Base-by-base conservation (phyloP, 2,888 invertebrate genomes). In the Carabus problematicus region DNA sequence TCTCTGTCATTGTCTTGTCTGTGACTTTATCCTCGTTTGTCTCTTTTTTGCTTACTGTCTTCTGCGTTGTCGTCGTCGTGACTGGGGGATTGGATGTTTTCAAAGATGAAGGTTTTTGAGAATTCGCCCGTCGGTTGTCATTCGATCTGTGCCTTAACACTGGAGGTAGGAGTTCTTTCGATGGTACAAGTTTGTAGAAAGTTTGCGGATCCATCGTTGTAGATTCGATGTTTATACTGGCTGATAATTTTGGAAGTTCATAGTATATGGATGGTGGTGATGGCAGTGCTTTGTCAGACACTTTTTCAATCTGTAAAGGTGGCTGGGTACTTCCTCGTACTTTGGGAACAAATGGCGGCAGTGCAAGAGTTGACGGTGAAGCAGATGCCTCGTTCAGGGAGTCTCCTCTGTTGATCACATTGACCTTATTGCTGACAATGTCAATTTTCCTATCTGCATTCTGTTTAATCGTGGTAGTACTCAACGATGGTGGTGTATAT, bases 141-240 rank as follows among this genome's bases (percentile, higher is more conserved):
- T 81, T 82, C 12, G 86, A 84, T 0, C 77, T 77, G 72, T 86
- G 85, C 0, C 16, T 3, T 11, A 52, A 52, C 16, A 52, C 52
- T 14, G 88, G 88, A 0, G 88, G 88, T n/a, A 84, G 72, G 0
- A 88, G 75, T 9, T 84, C 82, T 39, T 75, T 77, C 3, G 77
- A 75, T 0, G 82, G 82, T 9, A 70, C 62, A 11, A 70, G 41
- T 56, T 68, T 72, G 49, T 72, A 70, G 39, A 69, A 69, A 8
- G 54, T 64, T 70, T 52, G 58, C n/a, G 72, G 72, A 45, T 72
- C 72, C 40, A 55, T 72, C 12, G 70, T 72, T 40, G 68, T 70
- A 29, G 70, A 64, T 49, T 72, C 68, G 16, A 62, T n/a, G 1
- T 64, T 58, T 12, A 54, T 52, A 12, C 41, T 49, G 11, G 19